Evolutionary conservation across 1,140 invertebrate genomes (phyloP).

Genomic region (Solen grandis): DNA sequence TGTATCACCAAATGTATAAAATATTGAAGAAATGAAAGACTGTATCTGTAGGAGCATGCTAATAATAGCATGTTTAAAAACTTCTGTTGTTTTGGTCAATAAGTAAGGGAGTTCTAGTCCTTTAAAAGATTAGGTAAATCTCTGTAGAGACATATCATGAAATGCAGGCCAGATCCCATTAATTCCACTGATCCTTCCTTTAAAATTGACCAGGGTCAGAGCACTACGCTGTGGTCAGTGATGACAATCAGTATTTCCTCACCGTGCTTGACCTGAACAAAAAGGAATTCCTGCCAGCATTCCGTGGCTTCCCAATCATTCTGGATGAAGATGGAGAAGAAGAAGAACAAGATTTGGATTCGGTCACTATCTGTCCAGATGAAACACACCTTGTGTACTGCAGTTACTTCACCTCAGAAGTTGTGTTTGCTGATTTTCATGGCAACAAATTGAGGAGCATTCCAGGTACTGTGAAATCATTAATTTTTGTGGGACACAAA

Average conservation of each 20-base stretch:
- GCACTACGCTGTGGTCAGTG: slow-evolving; percentile 26
- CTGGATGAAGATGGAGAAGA: slow-evolving; percentile 42
- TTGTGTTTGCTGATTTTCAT: slow-evolving; percentile 45
- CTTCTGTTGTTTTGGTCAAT: no score
- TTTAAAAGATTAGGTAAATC: no score
- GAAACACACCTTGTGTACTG: slow-evolving; percentile 35
- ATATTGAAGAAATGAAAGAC: no score
- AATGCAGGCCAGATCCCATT: no score
- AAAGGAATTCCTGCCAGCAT: slow-evolving; percentile 39
- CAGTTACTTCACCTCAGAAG: slow-evolving; percentile 36
- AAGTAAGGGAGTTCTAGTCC: no score
- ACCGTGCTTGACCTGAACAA: slow-evolving; percentile 47
- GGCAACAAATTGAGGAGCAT: slow-evolving; percentile 26
- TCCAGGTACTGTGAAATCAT: slow-evolving; percentile 16
- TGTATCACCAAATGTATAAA: no score
- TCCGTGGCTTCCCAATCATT: slow-evolving; percentile 38
- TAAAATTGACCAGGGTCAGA: slow-evolving; percentile 43
- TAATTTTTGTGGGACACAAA: no score
- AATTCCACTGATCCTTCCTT: no score
- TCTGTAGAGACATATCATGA: no score
- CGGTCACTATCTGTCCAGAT: slow-evolving; percentile 53
- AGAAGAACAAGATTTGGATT: slow-evolving; percentile 56
- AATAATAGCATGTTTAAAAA: no score
- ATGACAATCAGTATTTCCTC: slow-evolving; percentile 39
- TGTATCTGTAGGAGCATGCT: no score